These are phyloP conservation scores for Eudemis profundana DNA, from an alignment of 2,888 invertebrate genomes.

Conservation along the genomic window DNA sequence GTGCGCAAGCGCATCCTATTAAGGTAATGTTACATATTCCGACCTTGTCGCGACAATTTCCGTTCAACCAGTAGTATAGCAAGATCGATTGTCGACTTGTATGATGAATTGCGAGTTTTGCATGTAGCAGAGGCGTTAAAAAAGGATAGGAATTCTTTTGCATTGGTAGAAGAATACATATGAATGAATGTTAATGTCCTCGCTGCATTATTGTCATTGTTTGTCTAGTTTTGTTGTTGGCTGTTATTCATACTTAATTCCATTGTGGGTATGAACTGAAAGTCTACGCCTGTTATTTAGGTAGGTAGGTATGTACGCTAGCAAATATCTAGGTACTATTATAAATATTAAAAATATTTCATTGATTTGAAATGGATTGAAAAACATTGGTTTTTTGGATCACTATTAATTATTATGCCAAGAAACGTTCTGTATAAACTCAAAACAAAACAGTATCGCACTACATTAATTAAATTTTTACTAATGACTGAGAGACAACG, in stretches of 20 bases:
- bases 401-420: too few species aligned
- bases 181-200: neutral
- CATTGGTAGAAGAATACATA: slow-evolving; percentile 9
- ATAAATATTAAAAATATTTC: too few species aligned
- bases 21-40: slow-evolving; percentile 52
- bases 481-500: too few species aligned
- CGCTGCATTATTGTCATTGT: neutral
- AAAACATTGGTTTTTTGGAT: too few species aligned
- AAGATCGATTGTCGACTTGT: slow-evolving; percentile 51
- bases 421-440: neutral
- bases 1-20: slow-evolving; percentile 34
- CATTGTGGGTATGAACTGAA: too few species aligned
- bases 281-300: too few species aligned
- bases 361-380: too few species aligned
- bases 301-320: too few species aligned
- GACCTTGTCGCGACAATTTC: slow-evolving; percentile 54
- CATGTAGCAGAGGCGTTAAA: slow-evolving; percentile 19
- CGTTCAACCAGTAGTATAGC: slow-evolving; percentile 46
- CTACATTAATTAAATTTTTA: too few species aligned
- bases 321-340: too few species aligned
- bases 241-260: too few species aligned
- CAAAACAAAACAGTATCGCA: neutral
- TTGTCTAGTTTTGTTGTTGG: neutral
- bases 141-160: slow-evolving; percentile 16
- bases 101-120: slow-evolving; percentile 25